phyloP scores from a whole-genome alignment of 2,888 invertebrate species.

The Troides oblongomaculatus region DNA sequence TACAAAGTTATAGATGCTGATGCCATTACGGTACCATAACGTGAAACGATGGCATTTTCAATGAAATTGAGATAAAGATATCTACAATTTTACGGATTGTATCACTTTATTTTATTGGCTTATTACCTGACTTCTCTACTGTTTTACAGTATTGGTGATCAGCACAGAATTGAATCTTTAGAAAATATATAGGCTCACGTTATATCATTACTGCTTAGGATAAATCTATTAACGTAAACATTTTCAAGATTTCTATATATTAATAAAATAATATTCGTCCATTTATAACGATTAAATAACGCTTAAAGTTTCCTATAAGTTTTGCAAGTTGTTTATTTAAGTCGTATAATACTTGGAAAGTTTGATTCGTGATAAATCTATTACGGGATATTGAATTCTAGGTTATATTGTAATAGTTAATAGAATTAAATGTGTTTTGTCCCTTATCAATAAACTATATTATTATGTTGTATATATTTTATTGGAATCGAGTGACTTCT shows the following conservation, averaged over 20 bases:
- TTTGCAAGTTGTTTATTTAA: background rate
- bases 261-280: background rate
- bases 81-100: too few relatives aligned
- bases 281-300: background rate
- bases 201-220: too few relatives aligned
- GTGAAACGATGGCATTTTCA: constrained; percentile 8
- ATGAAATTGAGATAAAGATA: background rate
- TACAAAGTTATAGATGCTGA: constrained; percentile 11
- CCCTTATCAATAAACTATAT: too few relatives aligned
- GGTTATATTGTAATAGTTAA: background rate
- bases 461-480: background rate
- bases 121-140: too few relatives aligned
- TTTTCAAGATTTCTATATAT: background rate
- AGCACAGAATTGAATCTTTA: too few relatives aligned
- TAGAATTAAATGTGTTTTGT: background rate
- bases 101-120: background rate
- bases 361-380: background rate
- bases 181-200: too few relatives aligned
- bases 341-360: background rate
- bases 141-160: too few relatives aligned
- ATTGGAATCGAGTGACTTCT: constrained; percentile 4
- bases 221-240: background rate
- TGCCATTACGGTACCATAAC: constrained; percentile 7
- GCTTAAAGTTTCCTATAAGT: background rate
- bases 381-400: background rate